Conservation (phyloP, 2,888 invertebrate species). For the Tenthredo notha region DNA sequence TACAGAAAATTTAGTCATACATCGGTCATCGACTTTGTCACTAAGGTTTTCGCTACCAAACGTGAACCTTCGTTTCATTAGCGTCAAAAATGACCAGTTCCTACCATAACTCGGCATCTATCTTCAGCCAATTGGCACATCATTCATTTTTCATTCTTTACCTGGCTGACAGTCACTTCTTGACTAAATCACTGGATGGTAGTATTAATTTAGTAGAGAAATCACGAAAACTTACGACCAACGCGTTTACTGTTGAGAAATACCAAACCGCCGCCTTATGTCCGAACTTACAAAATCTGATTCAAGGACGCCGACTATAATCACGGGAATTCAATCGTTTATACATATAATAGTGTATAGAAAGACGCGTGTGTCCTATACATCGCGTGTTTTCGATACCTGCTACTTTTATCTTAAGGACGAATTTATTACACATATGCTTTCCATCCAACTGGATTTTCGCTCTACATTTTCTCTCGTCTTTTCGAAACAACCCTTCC, state of each 20-base stretch:
- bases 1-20: not conserved
- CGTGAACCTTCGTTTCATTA: not conserved
- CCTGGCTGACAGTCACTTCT: conserved; percentile 44
- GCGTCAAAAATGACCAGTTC: not conserved
- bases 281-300: conserved; percentile 39
- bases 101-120: not conserved
- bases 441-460: not conserved
- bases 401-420: not conserved
- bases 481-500: not conserved
- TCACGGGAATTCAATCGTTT: not conserved
- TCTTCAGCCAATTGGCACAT: not conserved
- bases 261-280: conserved; percentile 43
- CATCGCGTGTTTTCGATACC: conserved; percentile 29
- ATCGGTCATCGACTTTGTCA: not conserved
- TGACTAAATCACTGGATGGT: conserved; percentile 40
- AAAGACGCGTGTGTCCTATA: not conserved
- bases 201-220: conserved; percentile 53
- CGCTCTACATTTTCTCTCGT: not conserved
- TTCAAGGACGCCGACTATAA: conserved; percentile 42
- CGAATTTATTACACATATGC: not conserved
- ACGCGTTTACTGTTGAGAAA: conserved; percentile 50
- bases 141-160: conserved; percentile 10
- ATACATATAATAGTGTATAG: not conserved
- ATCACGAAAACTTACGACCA: conserved; percentile 53
- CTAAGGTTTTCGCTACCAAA: not conserved